phyloP scores from a whole-genome alignment of 2,113 vertebrate genomes.

The Microtus ochrogaster region DNA sequence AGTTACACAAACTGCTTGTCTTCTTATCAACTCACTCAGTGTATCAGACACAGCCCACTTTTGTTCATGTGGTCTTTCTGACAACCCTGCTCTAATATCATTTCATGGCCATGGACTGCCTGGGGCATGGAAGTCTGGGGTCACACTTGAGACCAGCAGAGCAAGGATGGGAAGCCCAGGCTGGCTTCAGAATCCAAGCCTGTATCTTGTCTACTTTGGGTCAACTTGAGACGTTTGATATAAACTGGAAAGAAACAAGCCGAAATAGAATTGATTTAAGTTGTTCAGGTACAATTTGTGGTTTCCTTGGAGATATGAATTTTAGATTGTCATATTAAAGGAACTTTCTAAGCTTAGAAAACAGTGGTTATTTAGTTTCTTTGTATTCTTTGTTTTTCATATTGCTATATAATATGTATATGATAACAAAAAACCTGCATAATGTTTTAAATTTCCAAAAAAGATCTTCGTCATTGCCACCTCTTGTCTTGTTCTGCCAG shows the following conservation, averaged over 20 bases:
- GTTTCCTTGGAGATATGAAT: constrained; percentile 27
- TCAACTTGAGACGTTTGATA: background rate
- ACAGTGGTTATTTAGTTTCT: constrained; percentile 17
- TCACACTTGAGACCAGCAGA: background rate
- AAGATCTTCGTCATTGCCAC: background rate
- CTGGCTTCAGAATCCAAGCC: background rate
- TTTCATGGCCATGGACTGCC: background rate
- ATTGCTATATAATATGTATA: background rate
- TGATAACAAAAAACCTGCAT: background rate
- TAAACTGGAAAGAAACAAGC: background rate
- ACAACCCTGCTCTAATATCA: background rate
- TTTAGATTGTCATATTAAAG: constrained; percentile 7
- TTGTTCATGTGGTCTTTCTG: background rate
- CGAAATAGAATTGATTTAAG: background rate
- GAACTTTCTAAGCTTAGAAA: constrained; percentile 42
- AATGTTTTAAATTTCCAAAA: background rate
- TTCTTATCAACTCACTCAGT: background rate
- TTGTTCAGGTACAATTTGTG: background rate
- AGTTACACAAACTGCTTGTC: background rate
- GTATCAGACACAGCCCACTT: background rate
- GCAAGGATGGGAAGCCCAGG: background rate
- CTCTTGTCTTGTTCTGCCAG: background rate
- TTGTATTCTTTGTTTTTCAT: background rate
- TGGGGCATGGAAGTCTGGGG: background rate
- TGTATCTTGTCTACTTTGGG: background rate